Evolutionary conservation across 2,888 invertebrate genomes (phyloP), one percentile per base, ranked within the genome.

Genomic region (Cephus runcator): DNA sequence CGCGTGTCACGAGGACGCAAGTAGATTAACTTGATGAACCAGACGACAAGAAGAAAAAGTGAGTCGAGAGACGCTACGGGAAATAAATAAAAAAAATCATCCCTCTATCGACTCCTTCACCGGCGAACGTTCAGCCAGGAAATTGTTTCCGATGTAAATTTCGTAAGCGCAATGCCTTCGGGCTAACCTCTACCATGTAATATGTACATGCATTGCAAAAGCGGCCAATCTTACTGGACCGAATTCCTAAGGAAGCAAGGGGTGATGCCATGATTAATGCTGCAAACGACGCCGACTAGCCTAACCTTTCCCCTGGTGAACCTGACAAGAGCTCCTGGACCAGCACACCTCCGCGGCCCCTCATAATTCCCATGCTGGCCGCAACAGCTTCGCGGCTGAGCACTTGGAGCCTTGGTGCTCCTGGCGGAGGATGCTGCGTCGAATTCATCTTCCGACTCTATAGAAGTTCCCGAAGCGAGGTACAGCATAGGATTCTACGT

Each of bases 211-310:
- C 40, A 56, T 6, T 1, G 56, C 56, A 23, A 56, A 23, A 56
- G 56, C 56, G 4, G 79, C 81, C 81, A 84, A 85, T 85, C 85
- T 85, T 79, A 82, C 83, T 75, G 79, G 79, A 77, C 80, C 80
- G 77, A 82, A 80, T 80, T 81, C 75, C 30, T 9, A 33, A 73
- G 77, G 33, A 73, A 73, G 76, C 73, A 74, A 82, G 83, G 81
- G 82, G 81, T 82, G 85, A 86, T 84, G 87, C 83, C 83, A 87
- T 87, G 87, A 87, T 87, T 87, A 87, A 87, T 87, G 87, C 80
- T 80, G 81, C 81, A 84, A 87, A 87, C 83, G 79, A 81, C 78
- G 77, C 79, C 56, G 77, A 84, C 83, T 81, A 81, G 84, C 83
- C 79, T 80, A 80, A 80, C 80, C 75, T 78, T 76, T 69, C 56